Conservation (phyloP, 2,888 invertebrate genomes). For the Calephelis perditalis region DNA sequence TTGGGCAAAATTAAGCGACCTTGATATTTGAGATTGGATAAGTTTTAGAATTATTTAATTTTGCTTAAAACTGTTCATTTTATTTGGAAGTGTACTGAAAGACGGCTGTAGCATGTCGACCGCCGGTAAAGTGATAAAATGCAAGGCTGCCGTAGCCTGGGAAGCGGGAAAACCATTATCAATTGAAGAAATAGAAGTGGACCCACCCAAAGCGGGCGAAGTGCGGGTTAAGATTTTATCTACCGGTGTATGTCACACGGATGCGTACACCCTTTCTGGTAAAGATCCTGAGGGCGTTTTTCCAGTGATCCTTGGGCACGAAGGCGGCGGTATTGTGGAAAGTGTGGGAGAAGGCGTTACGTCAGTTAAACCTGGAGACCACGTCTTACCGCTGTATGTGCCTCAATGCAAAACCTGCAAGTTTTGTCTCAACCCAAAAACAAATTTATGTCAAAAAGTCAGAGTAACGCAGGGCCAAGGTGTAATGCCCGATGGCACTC, state of each 20-base stretch:
- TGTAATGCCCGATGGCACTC: conserved; percentile 94
- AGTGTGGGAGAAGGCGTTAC: conserved; percentile 96
- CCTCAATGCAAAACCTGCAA: conserved; percentile 98
- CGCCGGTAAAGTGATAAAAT: conserved; percentile 86
- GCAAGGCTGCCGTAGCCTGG: conserved; percentile 98
- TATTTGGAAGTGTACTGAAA: conserved; percentile 34
- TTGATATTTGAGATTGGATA: no score
- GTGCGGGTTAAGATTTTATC: conserved; percentile 89
- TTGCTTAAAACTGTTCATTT: conserved; percentile 33
- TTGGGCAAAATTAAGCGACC: no score
- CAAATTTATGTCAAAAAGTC: conserved; percentile 97
- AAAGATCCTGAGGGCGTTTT: conserved; percentile 94
- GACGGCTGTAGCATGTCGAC: conserved; percentile 52
- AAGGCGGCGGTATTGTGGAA: conserved; percentile 98
- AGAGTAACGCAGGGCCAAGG: conserved; percentile 92
- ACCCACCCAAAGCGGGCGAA: conserved; percentile 95
- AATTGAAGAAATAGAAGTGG: conserved; percentile 95
- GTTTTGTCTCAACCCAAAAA: conserved; percentile 96
- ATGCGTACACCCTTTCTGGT: conserved; percentile 93
- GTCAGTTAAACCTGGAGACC: conserved; percentile 92
- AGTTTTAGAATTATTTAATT: background rate
- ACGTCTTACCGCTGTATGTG: conserved; percentile 97
- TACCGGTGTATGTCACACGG: conserved; percentile 94
- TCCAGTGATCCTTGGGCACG: conserved; percentile 96
- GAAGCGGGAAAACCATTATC: conserved; percentile 91